These are phyloP conservation scores for Zaprionus tsacasi DNA, from an alignment of 1,140 invertebrate genomes.

Conservation along the genomic window DNA sequence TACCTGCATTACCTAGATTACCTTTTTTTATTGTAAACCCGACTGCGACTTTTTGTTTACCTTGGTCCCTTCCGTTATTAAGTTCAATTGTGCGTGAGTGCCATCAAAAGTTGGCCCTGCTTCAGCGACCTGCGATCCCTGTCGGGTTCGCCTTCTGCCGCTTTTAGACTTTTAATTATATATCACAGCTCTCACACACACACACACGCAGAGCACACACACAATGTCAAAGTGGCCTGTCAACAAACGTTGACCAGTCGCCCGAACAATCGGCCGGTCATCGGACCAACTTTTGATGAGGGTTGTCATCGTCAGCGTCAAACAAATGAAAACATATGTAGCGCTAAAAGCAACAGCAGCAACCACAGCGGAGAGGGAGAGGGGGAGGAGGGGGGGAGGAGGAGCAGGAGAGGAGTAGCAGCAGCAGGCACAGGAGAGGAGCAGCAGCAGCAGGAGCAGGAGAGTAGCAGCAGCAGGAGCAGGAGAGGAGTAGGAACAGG, in stretches of 20 bases:
- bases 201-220: background rate
- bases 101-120: conserved; percentile 66
- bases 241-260: conserved; percentile 75
- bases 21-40: conserved; percentile 15
- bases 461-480: background rate
- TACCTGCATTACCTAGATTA: conserved; percentile 35
- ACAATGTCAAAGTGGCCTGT: conserved; percentile 74
- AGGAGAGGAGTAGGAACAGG: conserved; percentile 3
- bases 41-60: conserved; percentile 76
- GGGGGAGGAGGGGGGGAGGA: no score
- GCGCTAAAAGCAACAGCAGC: conserved; percentile 52
- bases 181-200: conserved; percentile 45
- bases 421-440: background rate
- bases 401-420: background rate
- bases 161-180: conserved; percentile 65
- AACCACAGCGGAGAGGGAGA: background rate
- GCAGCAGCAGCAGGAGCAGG: conserved; percentile 15
- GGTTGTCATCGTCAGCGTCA: conserved; percentile 81
- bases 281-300: conserved; percentile 79
- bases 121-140: conserved; percentile 19
- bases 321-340: conserved; percentile 82
- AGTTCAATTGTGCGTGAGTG: conserved; percentile 70
- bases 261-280: conserved; percentile 71
- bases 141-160: background rate
- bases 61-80: conserved; percentile 70